Evolutionary conservation across 2,888 invertebrate species (phyloP).

Genomic region (Dendrolimus pini): DNA sequence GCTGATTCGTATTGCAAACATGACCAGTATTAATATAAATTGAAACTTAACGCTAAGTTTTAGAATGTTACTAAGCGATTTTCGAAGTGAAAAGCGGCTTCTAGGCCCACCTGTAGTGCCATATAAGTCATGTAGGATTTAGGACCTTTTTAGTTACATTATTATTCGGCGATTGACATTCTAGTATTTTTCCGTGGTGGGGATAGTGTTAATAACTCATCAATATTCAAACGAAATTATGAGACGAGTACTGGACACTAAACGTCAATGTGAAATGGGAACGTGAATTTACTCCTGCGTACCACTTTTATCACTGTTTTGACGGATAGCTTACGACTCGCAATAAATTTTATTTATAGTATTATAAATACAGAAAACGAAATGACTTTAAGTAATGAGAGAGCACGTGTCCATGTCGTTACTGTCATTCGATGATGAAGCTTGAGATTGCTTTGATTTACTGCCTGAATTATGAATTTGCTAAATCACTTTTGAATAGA

Average conservation of each 20-base stretch:
- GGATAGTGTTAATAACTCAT: too few relatives aligned
- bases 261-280: constrained; percentile 57
- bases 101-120: too few relatives aligned
- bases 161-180: too few relatives aligned
- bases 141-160: too few relatives aligned
- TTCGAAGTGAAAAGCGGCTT: too few relatives aligned
- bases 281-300: constrained; percentile 46
- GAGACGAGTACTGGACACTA: constrained; percentile 32
- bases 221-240: background rate
- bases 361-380: constrained; percentile 45
- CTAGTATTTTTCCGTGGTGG: too few relatives aligned
- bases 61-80: too few relatives aligned
- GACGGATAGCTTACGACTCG: constrained; percentile 53
- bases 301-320: constrained; percentile 61
- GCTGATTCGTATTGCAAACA: too few relatives aligned
- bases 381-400: constrained; percentile 64
- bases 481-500: constrained; percentile 71
- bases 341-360: constrained; percentile 70
- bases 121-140: too few relatives aligned
- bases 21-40: too few relatives aligned
- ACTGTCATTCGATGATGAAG: constrained; percentile 36
- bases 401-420: constrained; percentile 56
- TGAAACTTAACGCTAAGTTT: too few relatives aligned
- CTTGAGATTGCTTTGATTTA: constrained; percentile 66
- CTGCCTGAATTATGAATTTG: constrained; percentile 64